A percentile compares a stretch with the other conserved stretches of the same genome.
These are phyloP conservation scores for Dryadula phaetusa DNA, from an alignment of 2,888 invertebrate species.

Conservation along the genomic window DNA sequence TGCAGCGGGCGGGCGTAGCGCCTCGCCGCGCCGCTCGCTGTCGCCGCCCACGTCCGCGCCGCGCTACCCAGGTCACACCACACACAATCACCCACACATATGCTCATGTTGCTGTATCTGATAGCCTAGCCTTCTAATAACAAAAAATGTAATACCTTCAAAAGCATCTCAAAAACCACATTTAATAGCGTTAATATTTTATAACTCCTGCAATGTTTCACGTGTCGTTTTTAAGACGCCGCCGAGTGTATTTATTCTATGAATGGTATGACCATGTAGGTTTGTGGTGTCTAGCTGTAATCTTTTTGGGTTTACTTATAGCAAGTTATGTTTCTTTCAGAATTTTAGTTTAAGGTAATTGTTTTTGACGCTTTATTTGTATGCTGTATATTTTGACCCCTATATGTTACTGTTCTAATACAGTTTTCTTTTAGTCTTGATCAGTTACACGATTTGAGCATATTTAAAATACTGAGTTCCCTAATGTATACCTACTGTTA, in stretches of 20 bases:
- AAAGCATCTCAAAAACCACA: conserved; percentile 19
- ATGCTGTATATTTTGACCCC: conserved; percentile 10
- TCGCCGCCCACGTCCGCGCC: conserved; percentile 89
- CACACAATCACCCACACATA: conserved; percentile 54
- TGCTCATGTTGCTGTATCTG: conserved; percentile 24
- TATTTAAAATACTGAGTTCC: neutral
- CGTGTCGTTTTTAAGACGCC: conserved; percentile 8
- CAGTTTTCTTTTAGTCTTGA: conserved; percentile 2
- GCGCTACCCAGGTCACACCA: conserved; percentile 84
- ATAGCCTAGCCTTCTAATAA: conserved; percentile 19
- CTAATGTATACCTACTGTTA: conserved; percentile 12
- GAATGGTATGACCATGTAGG: conserved; percentile 15
- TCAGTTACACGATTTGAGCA: conserved; percentile 31
- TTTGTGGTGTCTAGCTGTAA: conserved; percentile 2
- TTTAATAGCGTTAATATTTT: neutral
- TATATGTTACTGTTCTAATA: conserved; percentile 9
- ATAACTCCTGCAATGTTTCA: neutral
- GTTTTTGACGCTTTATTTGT: conserved; percentile 22
- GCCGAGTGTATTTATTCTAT: conserved; percentile 10
- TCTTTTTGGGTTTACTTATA: conserved; percentile 8
- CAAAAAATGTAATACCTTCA: neutral
- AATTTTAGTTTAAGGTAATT: conserved; percentile 9
- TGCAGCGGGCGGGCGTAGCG: conserved; percentile 91
- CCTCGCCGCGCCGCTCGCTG: conserved; percentile 92
- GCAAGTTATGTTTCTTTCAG: conserved; percentile 9